Conservation (phyloP, 2,113 vertebrate species). For the Stegastes partitus region DNA sequence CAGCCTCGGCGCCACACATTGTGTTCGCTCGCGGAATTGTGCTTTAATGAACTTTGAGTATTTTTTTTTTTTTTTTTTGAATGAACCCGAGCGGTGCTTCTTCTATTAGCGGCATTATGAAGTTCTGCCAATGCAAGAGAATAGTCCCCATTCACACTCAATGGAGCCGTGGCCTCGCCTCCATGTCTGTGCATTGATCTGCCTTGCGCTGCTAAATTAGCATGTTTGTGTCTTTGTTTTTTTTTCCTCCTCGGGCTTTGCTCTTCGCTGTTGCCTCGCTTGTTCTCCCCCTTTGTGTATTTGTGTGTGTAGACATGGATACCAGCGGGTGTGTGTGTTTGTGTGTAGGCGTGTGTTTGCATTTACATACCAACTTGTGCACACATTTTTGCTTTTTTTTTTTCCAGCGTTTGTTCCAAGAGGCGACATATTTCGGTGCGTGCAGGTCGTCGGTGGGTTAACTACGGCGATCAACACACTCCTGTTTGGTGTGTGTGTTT, state of each 20-base stretch:
- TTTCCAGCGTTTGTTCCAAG: constrained; percentile 7
- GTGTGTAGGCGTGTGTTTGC: constrained; percentile 33
- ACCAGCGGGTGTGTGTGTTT: constrained; percentile 8
- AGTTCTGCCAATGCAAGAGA: constrained; percentile 9
- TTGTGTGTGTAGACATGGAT: background rate
- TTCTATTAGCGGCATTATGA: background rate
- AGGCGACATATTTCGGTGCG: constrained; percentile 15
- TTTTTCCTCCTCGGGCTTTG: constrained; percentile 6
- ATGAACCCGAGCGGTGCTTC: background rate
- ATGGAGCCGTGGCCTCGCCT: constrained; percentile 29
- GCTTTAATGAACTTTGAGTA: constrained; percentile 1
- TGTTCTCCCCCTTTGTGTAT: background rate
- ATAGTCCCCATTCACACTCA: constrained; percentile 51
- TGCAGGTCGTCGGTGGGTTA: constrained; percentile 39
- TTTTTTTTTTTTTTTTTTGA: background rate
- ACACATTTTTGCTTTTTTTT: background rate
- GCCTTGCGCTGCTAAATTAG: constrained; percentile 46
- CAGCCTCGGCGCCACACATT: background rate
- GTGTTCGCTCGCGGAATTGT: constrained; percentile 19
- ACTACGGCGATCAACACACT: constrained; percentile 35
- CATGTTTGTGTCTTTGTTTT: constrained; percentile 53
- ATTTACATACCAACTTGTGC: constrained; percentile 40
- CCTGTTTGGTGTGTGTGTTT: constrained; percentile 8
- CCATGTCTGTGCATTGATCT: constrained; percentile 60
- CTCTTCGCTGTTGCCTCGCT: constrained; percentile 2